Base-by-base conservation (phyloP, 2,888 invertebrate genomes). In the Drosophila mettleri region DNA sequence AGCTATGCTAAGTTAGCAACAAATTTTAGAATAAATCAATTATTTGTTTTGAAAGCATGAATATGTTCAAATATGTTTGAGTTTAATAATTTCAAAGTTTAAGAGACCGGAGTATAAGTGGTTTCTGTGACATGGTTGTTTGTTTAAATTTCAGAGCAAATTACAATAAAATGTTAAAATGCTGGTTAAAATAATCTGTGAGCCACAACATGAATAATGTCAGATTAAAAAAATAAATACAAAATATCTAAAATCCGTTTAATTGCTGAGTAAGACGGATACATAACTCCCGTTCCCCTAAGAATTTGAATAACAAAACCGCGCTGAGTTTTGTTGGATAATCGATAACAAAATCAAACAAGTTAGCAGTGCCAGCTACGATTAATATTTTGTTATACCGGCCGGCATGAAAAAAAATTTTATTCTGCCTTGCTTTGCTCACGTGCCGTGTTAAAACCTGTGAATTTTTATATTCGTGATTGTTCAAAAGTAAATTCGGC, bases 41-140 rank as follows among this genome's bases (percentile, higher is more conserved):
- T 9, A 64, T 51, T 70, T 70, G 65, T 51, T 49, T 18, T 14
- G n/a, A 16, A 22, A 54, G 45, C 91, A 98, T 98, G 45, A 45
- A 43, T n/a, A 3, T 4, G 5, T 24, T 55, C 9, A 12, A 27
- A 10, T 7, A 43, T 31, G 9, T 51, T 34, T 61, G 1, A 22
- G n/a, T 62, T 59, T n/a, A n/a, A n/a, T n/a, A n/a, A n/a, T n/a
- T n/a, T n/a, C n/a, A n/a, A n/a, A n/a, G n/a, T n/a, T n/a, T n/a
- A n/a, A n/a, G n/a, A n/a, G 10, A 6, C 10, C 14, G 6, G 20
- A 39, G 33, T n/a, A 16, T 3, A 36, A 16, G 2, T 3, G 9
- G 3, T 34, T n/a, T n/a, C n/a, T n/a, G n/a, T n/a, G n/a, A n/a
- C n/a, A n/a, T n/a, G n/a, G n/a, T n/a, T n/a, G n/a, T n/a, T n/a